Evolutionary conservation across 2,797 vertebrate species (phyloP), one percentile per base, ranked within the genome.

Genomic region (Anolis apletophallus): DNA sequence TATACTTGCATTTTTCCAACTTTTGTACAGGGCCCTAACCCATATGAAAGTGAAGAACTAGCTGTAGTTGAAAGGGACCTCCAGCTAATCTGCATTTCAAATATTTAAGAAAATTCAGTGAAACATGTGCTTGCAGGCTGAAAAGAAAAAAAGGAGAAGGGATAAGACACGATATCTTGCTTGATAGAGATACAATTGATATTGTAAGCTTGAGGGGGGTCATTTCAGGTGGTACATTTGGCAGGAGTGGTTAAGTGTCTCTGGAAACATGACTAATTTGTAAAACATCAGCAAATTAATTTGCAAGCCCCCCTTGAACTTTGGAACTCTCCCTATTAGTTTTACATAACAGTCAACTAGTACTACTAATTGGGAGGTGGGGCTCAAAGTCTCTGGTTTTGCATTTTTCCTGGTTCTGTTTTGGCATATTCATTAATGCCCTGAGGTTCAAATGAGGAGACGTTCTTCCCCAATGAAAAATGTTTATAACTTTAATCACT

Each of bases 271-370:
- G n/a, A 17, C 0, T 36, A 11, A 29, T 76, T 61, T 29, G 61
- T 50, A 64, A 85, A 85, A 67, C 3, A 88, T 82, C 12, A 86
- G 61, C 32, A 76, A 86, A 50, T 85, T 57, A 64, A n/a, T 50
- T 21, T 61, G 71, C 36, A 86, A 57, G 29, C 34, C 69, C 16
- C 3, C 21, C 52, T 74, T 86, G 90, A 50, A 9, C 32, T 85
- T 83, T 89, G 29, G 85, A 91, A 91, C 74, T 14, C 29, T 46
- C 23, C 6, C 0, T 68, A 46, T 81, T 79, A 59, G 21, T 81
- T 76, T 90, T 86, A 91, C 46, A 91, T 85, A n/a, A 84, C 80
- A 73, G 54, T 89, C 55, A 90, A 2, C 61, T 77, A 77, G 90
- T 81, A 73, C 67, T 46, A 86, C 61, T 80, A 90, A 76, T 74